Base-by-base conservation (phyloP, 2,113 vertebrate genomes). In the Pedionomus torquatus region DNA sequence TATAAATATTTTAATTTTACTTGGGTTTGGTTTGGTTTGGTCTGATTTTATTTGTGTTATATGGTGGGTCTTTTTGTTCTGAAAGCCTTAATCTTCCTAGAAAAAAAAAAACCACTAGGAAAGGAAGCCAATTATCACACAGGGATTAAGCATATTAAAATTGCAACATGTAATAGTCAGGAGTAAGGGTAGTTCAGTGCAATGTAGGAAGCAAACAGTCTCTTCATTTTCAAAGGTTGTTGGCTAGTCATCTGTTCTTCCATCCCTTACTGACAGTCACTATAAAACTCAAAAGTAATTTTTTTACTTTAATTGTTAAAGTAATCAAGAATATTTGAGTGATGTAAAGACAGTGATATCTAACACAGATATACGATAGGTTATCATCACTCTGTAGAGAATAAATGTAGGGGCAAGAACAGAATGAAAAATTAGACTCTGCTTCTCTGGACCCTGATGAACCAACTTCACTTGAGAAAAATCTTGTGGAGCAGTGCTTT, bases 391-490 rank as follows among this genome's bases (percentile, higher is more conserved):
- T 7, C 1, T 33, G 14, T 10, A 35, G 9, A 2, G 37, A 44
- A 54, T 20, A 70, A 10, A 54, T 24, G 17, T 3, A 46, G 12
- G 7, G 18, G 21, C 18, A 79, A 68, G 64, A 79, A 78, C 15
- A 7, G 58, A 79, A 71, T 18, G 10, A 63, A 87, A 87, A 74
- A 46, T 23, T 39, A 31, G 6, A 39, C 20, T 43, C 5, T 55
- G 15, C 12, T 70, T 58, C 51, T 84, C 41, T 84, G 33, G 26
- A 44, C 8, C 3, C 5, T 13, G 3, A 7, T 74, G 43, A 75
- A 81, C n/a, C 6, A 54, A 10, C 11, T 75, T 0, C 0, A 37
- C 44, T 17, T 54, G 23, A 82, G 37, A 85, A 46, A 4, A 63
- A 28, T 12, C 2, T 41, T 30, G 19, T 28, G 24, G 14, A 87